phyloP scores from a whole-genome alignment of 2,888 invertebrate species.

The Drosophila austrosaltans region DNA sequence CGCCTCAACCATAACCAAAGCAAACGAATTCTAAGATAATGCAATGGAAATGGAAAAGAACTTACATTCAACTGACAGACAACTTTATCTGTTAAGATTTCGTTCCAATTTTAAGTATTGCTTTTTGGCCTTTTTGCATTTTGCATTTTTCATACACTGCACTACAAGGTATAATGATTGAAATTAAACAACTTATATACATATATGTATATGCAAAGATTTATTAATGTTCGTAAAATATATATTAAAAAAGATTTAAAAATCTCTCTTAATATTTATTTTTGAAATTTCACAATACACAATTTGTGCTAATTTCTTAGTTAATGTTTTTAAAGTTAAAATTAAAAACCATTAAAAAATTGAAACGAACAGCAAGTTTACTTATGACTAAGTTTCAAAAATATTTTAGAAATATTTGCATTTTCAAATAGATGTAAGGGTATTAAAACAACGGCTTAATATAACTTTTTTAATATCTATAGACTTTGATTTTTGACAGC shows the following conservation, averaged over 20 bases:
- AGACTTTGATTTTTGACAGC: slow-evolving; percentile 63
- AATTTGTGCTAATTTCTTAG: too few species aligned
- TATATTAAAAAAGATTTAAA: too few species aligned
- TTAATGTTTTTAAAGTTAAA: too few species aligned
- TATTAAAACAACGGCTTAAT: not conserved
- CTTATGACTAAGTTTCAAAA: too few species aligned
- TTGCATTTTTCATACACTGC: not conserved
- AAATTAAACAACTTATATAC: too few species aligned
- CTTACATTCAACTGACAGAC: slow-evolving; percentile 45
- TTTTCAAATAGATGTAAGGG: not conserved
- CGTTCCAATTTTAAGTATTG: slow-evolving; percentile 26
- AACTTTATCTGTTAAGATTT: slow-evolving; percentile 62
- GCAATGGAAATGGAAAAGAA: slow-evolving; percentile 27
- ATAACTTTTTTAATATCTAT: slow-evolving; percentile 8
- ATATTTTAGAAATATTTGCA: too few species aligned
- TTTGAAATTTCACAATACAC: too few species aligned
- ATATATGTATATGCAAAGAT: too few species aligned
- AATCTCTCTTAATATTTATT: too few species aligned
- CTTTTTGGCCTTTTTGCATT: not conserved
- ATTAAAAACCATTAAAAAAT: too few species aligned
- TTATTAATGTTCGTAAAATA: too few species aligned
- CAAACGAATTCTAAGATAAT: slow-evolving; percentile 22
- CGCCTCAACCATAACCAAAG: slow-evolving; percentile 45
- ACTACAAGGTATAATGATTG: not conserved
- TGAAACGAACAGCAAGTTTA: too few species aligned